These are phyloP conservation scores for Sigmodon hispidus DNA, from an alignment of 2,113 vertebrate species.

Conservation along the genomic window DNA sequence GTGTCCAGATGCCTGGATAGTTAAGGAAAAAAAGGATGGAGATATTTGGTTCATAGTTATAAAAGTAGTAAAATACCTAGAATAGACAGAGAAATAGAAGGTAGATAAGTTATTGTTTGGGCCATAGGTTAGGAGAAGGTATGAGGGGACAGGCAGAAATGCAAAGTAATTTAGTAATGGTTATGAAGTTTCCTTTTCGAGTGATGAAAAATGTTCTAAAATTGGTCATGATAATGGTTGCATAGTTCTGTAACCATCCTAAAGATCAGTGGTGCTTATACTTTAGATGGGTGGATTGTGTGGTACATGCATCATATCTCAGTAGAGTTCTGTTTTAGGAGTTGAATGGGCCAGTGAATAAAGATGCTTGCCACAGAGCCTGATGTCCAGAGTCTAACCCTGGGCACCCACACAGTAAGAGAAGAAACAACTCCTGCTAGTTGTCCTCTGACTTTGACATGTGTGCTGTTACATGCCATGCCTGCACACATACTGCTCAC, in stretches of 20 bases:
- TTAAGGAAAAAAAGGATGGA: not conserved
- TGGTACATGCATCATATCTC: not conserved
- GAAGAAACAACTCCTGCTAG: too few species aligned
- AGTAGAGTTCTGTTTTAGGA: conserved; percentile 12
- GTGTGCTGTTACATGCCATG: too few species aligned
- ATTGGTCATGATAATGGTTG: not conserved
- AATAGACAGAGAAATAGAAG: not conserved
- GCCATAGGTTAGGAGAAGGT: not conserved
- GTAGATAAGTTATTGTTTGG: not conserved
- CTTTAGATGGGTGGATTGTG: not conserved
- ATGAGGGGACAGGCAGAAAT: not conserved
- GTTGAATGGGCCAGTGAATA: not conserved
- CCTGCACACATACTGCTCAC: too few species aligned
- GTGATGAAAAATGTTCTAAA: not conserved
- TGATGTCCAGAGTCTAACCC: too few species aligned
- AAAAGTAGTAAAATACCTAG: not conserved
- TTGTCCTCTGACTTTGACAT: too few species aligned
- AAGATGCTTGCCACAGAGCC: too few species aligned
- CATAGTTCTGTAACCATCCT: not conserved
- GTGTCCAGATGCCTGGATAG: not conserved
- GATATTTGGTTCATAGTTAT: not conserved
- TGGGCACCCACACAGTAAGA: too few species aligned
- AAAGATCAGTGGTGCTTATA: not conserved
- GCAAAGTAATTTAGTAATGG: not conserved
- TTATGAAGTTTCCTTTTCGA: not conserved